These are phyloP conservation scores for Xyrichtys novacula DNA, from an alignment of 2,797 vertebrate genomes.

Conservation along the genomic window DNA sequence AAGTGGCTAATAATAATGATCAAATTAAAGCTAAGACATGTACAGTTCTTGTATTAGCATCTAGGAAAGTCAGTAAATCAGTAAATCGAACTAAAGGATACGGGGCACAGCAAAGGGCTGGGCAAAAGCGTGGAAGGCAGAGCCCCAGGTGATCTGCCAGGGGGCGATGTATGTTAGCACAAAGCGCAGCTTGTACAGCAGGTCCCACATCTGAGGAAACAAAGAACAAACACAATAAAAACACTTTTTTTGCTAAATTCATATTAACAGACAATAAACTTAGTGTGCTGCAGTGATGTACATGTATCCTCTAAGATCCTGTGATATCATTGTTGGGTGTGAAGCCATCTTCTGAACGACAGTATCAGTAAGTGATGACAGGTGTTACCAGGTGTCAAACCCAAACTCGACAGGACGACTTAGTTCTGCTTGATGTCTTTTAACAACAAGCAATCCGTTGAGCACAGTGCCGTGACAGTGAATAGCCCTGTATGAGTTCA, in stretches of 20 bases:
- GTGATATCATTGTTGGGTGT: background rate
- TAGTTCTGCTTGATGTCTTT: background rate
- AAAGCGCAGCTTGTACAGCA: slow-evolving; percentile 96
- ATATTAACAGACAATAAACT: background rate
- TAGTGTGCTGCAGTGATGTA: background rate
- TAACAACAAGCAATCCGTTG: background rate
- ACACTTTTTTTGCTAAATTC: background rate
- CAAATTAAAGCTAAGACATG: no score
- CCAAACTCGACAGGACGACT: background rate
- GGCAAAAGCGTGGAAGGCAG: slow-evolving; percentile 98
- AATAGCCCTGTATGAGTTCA: background rate
- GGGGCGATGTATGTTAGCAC: slow-evolving; percentile 98
- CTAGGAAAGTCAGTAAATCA: no score
- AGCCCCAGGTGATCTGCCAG: slow-evolving; percentile 99
- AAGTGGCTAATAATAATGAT: no score
- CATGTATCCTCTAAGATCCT: background rate
- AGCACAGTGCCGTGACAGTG: background rate
- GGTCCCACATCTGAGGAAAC: slow-evolving; percentile 92
- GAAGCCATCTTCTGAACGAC: background rate
- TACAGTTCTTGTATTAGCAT: no score
- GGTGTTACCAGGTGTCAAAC: background rate
- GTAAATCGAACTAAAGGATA: slow-evolving; percentile 88
- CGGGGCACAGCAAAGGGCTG: slow-evolving; percentile 99
- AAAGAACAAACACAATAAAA: slow-evolving; percentile 27
- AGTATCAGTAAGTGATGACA: background rate